Evolutionary conservation across 2,113 vertebrate species (phyloP).

Genomic region (Pterocles orientalis): DNA sequence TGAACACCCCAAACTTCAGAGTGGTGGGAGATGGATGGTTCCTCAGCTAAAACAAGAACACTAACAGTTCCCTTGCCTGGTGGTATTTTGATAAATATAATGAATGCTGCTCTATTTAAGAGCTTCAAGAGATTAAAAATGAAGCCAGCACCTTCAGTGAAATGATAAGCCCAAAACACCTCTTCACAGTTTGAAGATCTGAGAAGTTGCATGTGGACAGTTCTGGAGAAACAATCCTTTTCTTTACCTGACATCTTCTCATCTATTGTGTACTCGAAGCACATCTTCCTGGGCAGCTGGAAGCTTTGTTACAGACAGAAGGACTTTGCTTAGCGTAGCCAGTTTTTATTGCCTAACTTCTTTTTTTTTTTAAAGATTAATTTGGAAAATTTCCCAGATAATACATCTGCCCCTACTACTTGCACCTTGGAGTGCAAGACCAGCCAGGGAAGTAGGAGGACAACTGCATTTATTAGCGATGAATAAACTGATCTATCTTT

Average conservation of each 20-base stretch:
- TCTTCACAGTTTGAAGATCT: not conserved
- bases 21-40: not conserved
- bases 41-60: not conserved
- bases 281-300: conserved; percentile 54
- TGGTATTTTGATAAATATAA: not conserved
- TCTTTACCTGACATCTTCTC: conserved; percentile 9
- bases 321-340: not conserved
- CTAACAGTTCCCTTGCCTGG: not conserved
- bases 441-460: conserved; percentile 3
- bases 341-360: conserved; percentile 33
- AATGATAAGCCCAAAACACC: not conserved
- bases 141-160: not conserved
- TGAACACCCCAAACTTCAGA: not conserved
- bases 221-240: not conserved
- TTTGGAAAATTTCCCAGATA: conserved; percentile 74
- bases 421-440: conserved; percentile 10
- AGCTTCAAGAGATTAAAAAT: not conserved
- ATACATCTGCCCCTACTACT: conserved; percentile 66
- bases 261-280: not conserved
- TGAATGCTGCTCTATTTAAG: not conserved
- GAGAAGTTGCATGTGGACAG: not conserved
- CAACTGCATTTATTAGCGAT: conserved; percentile 64
- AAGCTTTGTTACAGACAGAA: conserved; percentile 56
- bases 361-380: conserved; percentile 40
- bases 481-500: conserved; percentile 65